phyloP scores from a whole-genome alignment of 2,113 vertebrate genomes.

The Cyrtonyx montezumae region DNA sequence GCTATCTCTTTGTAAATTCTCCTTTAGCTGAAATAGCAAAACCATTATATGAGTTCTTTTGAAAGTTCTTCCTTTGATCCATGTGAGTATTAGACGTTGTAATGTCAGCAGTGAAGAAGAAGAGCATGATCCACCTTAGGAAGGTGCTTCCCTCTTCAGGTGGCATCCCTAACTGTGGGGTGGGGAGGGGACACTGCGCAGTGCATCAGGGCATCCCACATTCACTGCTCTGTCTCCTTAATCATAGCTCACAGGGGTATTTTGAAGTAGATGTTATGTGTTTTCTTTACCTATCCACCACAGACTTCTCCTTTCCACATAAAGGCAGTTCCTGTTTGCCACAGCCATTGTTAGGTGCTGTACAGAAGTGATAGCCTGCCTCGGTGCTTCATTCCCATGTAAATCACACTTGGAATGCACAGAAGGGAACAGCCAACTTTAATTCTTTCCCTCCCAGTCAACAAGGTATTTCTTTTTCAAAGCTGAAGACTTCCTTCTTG shows the following conservation, averaged over 20 bases:
- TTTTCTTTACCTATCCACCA: neutral
- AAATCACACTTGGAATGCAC: neutral
- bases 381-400: neutral
- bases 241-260: neutral
- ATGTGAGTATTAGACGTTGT: neutral
- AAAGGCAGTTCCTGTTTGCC: neutral
- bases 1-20: neutral
- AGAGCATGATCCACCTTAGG: neutral
- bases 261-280: neutral
- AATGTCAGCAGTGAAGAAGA: neutral
- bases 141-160: neutral
- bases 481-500: conserved; percentile 14
- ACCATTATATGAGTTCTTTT: neutral
- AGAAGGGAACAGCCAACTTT: neutral
- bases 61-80: neutral
- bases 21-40: neutral
- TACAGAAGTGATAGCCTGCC: neutral
- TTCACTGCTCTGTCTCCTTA: neutral
- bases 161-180: too few species aligned
- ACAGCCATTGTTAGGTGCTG: neutral
- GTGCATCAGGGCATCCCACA: neutral
- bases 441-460: neutral
- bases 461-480: neutral
- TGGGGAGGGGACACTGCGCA: accelerated
- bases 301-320: neutral